Evolutionary conservation across 2,113 vertebrate genomes (phyloP), one percentile per base, ranked within the genome.

Genomic region (Lontra canadensis): DNA sequence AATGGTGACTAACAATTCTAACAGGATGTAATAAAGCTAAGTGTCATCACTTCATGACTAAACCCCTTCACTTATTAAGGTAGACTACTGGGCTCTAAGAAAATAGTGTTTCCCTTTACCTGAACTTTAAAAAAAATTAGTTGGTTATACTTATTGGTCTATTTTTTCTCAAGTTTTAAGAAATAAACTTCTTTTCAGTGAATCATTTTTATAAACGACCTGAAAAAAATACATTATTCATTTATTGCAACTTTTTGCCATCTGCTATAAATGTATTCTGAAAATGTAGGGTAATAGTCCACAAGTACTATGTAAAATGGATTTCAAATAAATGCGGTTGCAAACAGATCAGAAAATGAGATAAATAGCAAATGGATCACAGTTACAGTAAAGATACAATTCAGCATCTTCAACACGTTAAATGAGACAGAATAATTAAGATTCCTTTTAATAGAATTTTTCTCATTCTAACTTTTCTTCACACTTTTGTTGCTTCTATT

Each of bases 161-260:
- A 34, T 79, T 85, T 78, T 67, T 85, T 47, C 63, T 61, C 26
- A 61, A 61, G 25, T 85, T 63, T 44, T 71, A 94, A 82, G 61
- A 95, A 87, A 90, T 86, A 57, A 3, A 94, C 11, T 29, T 2
- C 11, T 80, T 89, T 84, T 79, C 44, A 93, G 13, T 83, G 44
- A 88, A 57, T 87, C 55, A 78, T 65, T 96, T 95, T 36, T 78
- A 84, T 69, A 85, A 95, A 52, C 36, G 55, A 1, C 65, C n/a
- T 89, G 74, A 79, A 79, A 83, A 83, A 88, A 89, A 67, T 71
- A 73, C 18, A 78, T 63, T 73, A 93, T 90, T 83, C 15, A 78
- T 42, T 20, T 84, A 89, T 93, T 85, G 17, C 4, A 47, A 44
- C 3, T 55, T 26, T 97, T 65, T 81, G 85, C 25, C 36, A 61